Base-by-base conservation (phyloP, 2,113 vertebrate species). In the Rattus rattus region DNA sequence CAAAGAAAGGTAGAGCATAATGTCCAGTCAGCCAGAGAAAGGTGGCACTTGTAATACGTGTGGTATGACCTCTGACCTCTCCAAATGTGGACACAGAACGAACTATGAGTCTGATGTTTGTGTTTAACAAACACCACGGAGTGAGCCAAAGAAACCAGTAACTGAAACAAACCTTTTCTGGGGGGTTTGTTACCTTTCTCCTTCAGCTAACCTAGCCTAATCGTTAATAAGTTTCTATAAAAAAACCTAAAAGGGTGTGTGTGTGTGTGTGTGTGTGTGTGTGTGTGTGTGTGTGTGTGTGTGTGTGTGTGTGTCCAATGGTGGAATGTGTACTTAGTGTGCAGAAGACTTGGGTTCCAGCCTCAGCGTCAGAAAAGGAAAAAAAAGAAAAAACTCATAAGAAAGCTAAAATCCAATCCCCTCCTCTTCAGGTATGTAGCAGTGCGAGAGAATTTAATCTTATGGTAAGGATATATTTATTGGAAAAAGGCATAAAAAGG, bases 351-450 rank as follows among this genome's bases (percentile, higher is more conserved):
- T 19, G 24, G 13, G 20, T 47, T 12, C n/a, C 17, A 70, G 19
- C 49, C 65, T 16, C 79, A 65, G 54, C 12, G n/a, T n/a, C 43
- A 69, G 36, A 56, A 56, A 75, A 92, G 69, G 49, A n/a, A 3
- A 43, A 85, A 13, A 36, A 96, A 80, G 84, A 86, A 94, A 97
- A 80, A 92, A 81, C 30, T 61, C 91, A 28, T 26, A 73, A 69
- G n/a, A 81, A 43, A 80, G 88, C 49, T 90, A 87, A 95, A 84
- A 67, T 73, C 49, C 4, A 96, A 81, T n/a, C 20, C 17, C 89
- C 6, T 39, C 52, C 90, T 81, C 89, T 56, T 5, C 70, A 72
- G 13, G 39, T 63, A 79, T 39, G 73, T 1, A 91, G 36, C n/a
- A 65, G 73, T 65, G 59, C 0, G 70, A 24, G 7, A 87, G 36